Evolutionary conservation across 2,797 vertebrate species (phyloP), one percentile per base, ranked within the genome.

Genomic region (Tarsius wallacei): DNA sequence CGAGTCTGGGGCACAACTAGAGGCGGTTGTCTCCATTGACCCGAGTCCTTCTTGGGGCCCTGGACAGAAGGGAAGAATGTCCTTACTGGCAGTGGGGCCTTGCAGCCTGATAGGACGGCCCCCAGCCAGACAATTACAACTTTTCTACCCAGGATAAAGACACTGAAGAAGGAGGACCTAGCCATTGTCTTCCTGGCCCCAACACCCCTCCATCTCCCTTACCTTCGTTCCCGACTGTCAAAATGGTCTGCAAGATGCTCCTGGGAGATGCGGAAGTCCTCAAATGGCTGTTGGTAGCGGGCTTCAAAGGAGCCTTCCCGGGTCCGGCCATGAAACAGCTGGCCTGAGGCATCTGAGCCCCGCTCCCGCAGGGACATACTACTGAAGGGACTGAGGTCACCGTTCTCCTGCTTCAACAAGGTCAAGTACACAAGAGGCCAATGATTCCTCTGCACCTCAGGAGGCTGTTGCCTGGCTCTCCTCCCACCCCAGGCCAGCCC

Each of bases 1-100:
- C 5, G 4, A 61, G 77, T 83, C 71, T 15, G 89, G 42, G 82
- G 49, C 64, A 36, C 10, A 97, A 98, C 99, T 99, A 99, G 98
- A 99, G 99, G 57, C 99, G 99, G 98, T 99, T 99, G 98, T 99
- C 99, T 97, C 99, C 99, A 7, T 99, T 99, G 98, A 99, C 99
- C 98, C 99, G 99, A 97, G 99, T 99, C 99, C 99, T 99, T 95
- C 99, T 99, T 97, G 99, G 98, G 93, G 99, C 98, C 99, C 99
- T 99, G 98, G 28, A 95, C 95, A 96, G 78, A 51, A 96, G 97
- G 87, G 97, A 89, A 64, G 15, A n/a, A 42, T 22, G 33, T 96
- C 61, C 85, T 85, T 91, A 90, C 8, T 53, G 31, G 51, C 22
- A 31, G 53, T 1, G 28, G 24, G 24, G 42, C n/a, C 42, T 28